A percentile compares a stretch with the other conserved stretches of the same genome.
These are phyloP conservation scores for Vanacampus margaritifer DNA, from an alignment of 2,113 vertebrate species.

Conservation along the genomic window DNA sequence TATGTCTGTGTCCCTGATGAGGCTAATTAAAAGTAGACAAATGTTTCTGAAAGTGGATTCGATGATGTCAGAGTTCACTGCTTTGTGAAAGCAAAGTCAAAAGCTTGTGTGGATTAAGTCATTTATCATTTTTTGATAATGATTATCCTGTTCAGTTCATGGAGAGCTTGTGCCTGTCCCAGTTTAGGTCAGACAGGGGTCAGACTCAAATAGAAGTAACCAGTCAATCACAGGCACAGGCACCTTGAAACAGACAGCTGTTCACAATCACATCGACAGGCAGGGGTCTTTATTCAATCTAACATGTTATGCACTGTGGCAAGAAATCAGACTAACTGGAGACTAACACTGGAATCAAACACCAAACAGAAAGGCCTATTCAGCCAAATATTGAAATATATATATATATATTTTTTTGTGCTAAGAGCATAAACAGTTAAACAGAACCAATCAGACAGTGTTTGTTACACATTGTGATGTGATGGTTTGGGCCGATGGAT, in stretches of 20 bases:
- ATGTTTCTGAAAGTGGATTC: conserved; percentile 20
- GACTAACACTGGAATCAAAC: background rate
- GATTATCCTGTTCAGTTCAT: background rate
- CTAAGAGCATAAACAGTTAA: background rate
- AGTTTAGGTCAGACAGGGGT: background rate
- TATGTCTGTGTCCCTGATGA: conserved; percentile 14
- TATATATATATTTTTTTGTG: background rate
- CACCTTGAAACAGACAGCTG: background rate
- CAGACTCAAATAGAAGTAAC: too few species aligned
- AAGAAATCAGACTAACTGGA: too few species aligned
- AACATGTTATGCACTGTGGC: background rate
- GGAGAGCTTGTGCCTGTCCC: background rate
- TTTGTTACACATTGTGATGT: too few species aligned
- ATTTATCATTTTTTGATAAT: background rate
- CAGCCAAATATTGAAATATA: background rate
- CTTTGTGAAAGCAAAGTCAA: background rate
- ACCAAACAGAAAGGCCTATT: background rate
- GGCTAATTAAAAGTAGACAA: conserved; percentile 21
- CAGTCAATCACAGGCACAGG: background rate
- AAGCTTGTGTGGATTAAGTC: background rate
- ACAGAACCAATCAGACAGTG: background rate
- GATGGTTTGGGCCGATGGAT: too few species aligned
- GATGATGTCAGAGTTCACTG: background rate
- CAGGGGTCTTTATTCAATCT: background rate
- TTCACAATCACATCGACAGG: background rate